These are phyloP conservation scores for Drosophila falleni DNA, from an alignment of 2,888 invertebrate genomes.

Conservation along the genomic window DNA sequence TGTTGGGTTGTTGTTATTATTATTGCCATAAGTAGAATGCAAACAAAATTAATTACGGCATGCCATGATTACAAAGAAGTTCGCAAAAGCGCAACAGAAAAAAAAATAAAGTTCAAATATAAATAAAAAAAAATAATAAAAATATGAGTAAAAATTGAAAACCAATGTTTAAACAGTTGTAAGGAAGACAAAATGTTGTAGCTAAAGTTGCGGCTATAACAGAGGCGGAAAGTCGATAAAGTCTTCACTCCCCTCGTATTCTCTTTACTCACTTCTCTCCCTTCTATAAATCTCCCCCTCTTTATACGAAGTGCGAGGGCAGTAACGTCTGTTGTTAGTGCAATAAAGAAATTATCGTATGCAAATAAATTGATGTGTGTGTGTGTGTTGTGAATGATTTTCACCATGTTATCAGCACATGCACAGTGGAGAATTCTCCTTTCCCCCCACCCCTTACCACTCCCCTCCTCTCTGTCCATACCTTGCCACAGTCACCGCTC, in stretches of 20 bases:
- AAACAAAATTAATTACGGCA: slow-evolving; percentile 68
- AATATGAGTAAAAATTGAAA: slow-evolving; percentile 9
- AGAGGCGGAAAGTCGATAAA: slow-evolving; percentile 4
- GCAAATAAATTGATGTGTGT: slow-evolving; percentile 67
- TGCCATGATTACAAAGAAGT: slow-evolving; percentile 56
- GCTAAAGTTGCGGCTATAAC: slow-evolving; percentile 10
- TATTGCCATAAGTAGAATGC: slow-evolving; percentile 61
- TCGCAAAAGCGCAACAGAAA: slow-evolving; percentile 36
- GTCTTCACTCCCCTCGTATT: too few species aligned
- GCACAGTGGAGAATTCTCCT: slow-evolving; percentile 28
- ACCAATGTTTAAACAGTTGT: slow-evolving; percentile 73
- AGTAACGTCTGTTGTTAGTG: slow-evolving; percentile 32
- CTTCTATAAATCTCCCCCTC: slow-evolving; percentile 1
- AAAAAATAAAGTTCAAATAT: slow-evolving; percentile 44
- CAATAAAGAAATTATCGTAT: slow-evolving; percentile 75
- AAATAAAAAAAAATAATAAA: slow-evolving; percentile 43
- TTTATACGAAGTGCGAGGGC: slow-evolving; percentile 9
- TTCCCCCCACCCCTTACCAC: background rate
- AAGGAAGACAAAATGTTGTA: slow-evolving; percentile 56
- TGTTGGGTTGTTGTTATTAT: slow-evolving; percentile 25
- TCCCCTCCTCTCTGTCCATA: background rate
- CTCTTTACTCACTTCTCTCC: background rate
- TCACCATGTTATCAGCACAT: slow-evolving; percentile 54
- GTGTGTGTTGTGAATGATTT: slow-evolving; percentile 37
- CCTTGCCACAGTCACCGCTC: background rate